Percentiles rank a stretch among this genome's conserved stretches.
Conservation (phyloP, 2,888 invertebrate genomes). For the Diaprepes abbreviatus region DNA sequence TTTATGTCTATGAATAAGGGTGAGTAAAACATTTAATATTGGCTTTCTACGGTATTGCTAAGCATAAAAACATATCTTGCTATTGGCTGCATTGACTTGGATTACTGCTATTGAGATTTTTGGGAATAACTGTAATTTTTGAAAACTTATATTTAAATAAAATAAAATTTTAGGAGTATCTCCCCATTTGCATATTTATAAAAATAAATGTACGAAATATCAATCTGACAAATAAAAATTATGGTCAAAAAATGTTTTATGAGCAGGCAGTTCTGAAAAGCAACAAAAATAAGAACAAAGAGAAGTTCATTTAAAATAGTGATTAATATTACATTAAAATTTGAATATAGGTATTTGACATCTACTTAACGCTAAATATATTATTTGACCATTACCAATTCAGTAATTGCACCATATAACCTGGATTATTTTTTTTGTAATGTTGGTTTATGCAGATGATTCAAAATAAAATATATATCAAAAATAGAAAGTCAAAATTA, state of each 20-base stretch:
- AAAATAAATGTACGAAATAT: too few relatives aligned
- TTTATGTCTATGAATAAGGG: too few relatives aligned
- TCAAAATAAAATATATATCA: slow-evolving; percentile 25
- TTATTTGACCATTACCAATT: slow-evolving; percentile 34
- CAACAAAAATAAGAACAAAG: background rate
- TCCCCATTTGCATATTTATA: too few relatives aligned
- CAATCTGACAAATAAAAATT: slow-evolving; percentile 16
- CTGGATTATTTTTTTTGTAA: slow-evolving; percentile 35
- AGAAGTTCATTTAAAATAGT: slow-evolving; percentile 23
- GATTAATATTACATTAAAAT: slow-evolving; percentile 23
- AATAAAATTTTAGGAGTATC: too few relatives aligned
- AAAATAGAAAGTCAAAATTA: slow-evolving; percentile 32
- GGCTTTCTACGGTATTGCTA: too few relatives aligned
- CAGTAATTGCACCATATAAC: slow-evolving; percentile 45
- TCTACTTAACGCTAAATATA: slow-evolving; percentile 29
- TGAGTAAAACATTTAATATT: too few relatives aligned
- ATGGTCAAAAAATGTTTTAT: slow-evolving; percentile 13
- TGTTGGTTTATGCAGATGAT: slow-evolving; percentile 24
- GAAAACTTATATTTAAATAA: too few relatives aligned
- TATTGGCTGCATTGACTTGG: too few relatives aligned
- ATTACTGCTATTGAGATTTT: too few relatives aligned
- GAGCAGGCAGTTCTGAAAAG: slow-evolving; percentile 12
- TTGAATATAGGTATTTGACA: slow-evolving; percentile 33
- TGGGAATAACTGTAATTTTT: too few relatives aligned
- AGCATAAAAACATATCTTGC: too few relatives aligned